Evolutionary conservation across 2,888 invertebrate genomes (phyloP), one percentile per base, ranked within the genome.

Genomic region (Cynaeus angustus): DNA sequence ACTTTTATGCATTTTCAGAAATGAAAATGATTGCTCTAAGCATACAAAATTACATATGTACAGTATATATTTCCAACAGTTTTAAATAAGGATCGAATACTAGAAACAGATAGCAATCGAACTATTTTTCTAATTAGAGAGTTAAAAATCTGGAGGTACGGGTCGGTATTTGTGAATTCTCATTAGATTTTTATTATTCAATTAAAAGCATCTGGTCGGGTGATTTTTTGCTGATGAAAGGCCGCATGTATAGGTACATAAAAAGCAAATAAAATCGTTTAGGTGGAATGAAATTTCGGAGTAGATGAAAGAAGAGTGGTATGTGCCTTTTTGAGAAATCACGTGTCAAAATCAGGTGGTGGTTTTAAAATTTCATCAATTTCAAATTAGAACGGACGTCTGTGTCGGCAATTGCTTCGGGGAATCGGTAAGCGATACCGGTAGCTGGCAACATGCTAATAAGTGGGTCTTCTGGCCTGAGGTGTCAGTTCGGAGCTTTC

Each of bases 371-470:
- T 64, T 56, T 66, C 21, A 66, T 56, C 56, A 66, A 56, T 41
- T 66, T 56, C 48, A 21, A 52, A 65, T 52, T 69, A 65, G 45
- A 69, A 10, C 41, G 68, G 56, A 68, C 48, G 62, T 55, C 56
- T 68, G 64, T 65, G 43, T 43, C 52, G 52, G 53, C 69, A 41
- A 65, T 12, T 69, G 69, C 64, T 62, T 64, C 28, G 37, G 50
- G 65, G 61, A 58, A 66, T 53, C 53, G 43, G 66, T 59, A 67
- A 70, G 59, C 62, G 70, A 66, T 62, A 70, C 70, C 66, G 50
- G 70, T 66, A 67, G 66, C 46, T 58, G 66, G 61, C 66, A 62
- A 66, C 66, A 70, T 66, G 66, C 62, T 70, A 70, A 66, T 70
- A 59, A 66, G 48, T 70, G 66, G 66, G 59, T 66, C 61, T 66